phyloP scores from a whole-genome alignment of 2,888 invertebrate species.

The Gnatocerus cornutus region DNA sequence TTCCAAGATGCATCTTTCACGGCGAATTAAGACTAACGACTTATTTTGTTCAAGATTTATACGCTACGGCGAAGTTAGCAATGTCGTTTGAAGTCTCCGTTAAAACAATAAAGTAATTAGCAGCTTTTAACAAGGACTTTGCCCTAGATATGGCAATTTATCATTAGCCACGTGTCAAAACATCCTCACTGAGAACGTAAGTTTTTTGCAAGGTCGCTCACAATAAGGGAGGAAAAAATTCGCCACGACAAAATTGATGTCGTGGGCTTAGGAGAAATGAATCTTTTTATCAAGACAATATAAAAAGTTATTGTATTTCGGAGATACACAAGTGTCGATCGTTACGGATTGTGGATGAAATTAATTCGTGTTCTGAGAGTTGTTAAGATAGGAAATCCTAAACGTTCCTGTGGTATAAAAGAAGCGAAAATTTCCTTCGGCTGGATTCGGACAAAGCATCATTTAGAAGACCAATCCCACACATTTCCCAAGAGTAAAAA shows the following conservation, averaged over 20 bases:
- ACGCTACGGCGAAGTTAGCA: conserved; percentile 22
- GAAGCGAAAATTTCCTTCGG: conserved; percentile 13
- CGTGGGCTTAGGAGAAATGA: not conserved
- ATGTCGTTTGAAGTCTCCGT: conserved; percentile 36
- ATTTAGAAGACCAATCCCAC: conserved; percentile 5
- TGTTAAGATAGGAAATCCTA: conserved; percentile 3
- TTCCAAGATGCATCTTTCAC: conserved; percentile 34
- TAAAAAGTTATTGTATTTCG: too few species aligned
- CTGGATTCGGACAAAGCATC: conserved; percentile 12
- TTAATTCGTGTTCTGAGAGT: conserved; percentile 7
- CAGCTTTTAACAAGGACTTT: conserved; percentile 41
- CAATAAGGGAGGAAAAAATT: not conserved
- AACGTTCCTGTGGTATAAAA: not conserved
- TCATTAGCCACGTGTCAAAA: conserved; percentile 43
- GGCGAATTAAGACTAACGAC: conserved; percentile 42
- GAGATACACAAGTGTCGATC: not conserved
- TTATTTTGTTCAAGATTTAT: conserved; percentile 41
- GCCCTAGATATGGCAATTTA: conserved; percentile 44
- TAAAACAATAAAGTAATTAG: conserved; percentile 51
- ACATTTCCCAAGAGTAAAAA: conserved; percentile 37
- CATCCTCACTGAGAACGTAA: conserved; percentile 9
- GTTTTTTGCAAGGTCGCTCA: not conserved
- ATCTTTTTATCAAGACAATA: not conserved
- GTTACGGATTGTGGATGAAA: not conserved
- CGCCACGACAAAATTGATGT: not conserved